Evolutionary conservation across 1,140 invertebrate genomes (phyloP).

Genomic region (Drosophila murphyi): DNA sequence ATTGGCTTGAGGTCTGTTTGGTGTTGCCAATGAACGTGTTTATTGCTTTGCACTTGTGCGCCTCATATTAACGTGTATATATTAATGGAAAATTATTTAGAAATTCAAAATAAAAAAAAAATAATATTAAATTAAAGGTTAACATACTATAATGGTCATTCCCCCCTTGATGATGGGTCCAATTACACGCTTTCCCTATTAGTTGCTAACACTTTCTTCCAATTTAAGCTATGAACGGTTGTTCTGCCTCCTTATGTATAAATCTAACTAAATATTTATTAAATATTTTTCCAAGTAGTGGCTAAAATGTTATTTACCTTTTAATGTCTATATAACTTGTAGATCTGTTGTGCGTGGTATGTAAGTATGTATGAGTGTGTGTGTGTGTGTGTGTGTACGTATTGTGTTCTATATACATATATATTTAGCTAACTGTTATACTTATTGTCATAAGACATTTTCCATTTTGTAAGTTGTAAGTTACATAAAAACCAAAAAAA

Average conservation of each 20-base stretch:
- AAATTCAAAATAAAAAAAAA: background rate
- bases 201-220: conserved; percentile 10
- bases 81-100: too few species aligned
- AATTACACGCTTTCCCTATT: background rate
- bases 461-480: conserved; percentile 79
- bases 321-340: conserved; percentile 73
- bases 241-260: conserved; percentile 23
- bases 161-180: too few species aligned
- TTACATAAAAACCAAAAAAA: conserved; percentile 53
- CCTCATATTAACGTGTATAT: background rate
- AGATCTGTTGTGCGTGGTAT: conserved; percentile 68
- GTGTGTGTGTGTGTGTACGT: conserved; percentile 50
- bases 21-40: conserved; percentile 4
- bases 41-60: conserved; percentile 18
- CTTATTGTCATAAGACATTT: conserved; percentile 54
- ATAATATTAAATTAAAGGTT: background rate
- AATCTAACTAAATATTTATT: conserved; percentile 24
- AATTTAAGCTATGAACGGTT: conserved; percentile 34
- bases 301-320: conserved; percentile 73
- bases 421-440: conserved; percentile 64
- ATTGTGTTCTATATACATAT: conserved; percentile 43
- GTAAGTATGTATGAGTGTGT: conserved; percentile 55
- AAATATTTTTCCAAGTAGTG: conserved; percentile 69
- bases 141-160: too few species aligned
- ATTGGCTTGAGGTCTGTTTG: background rate